phyloP scores from a whole-genome alignment of 2,888 invertebrate species.

The Troides aeacus region DNA sequence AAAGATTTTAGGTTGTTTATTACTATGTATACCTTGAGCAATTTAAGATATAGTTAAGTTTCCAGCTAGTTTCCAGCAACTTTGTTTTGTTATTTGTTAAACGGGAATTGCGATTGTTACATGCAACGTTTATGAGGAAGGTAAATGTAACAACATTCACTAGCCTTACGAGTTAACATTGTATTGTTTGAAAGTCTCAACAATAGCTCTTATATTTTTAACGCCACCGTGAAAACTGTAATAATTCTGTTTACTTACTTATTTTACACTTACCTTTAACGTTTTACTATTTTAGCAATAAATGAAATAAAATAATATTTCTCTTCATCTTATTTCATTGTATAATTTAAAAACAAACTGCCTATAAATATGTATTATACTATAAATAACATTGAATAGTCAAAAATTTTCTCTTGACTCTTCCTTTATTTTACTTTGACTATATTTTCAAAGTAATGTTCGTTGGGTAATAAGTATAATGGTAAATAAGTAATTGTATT shows the following conservation, averaged over 20 bases:
- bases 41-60: background rate
- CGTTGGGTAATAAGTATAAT: too few species aligned
- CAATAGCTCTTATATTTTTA: background rate
- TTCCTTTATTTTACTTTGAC: too few species aligned
- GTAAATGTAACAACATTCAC: slow-evolving; percentile 3
- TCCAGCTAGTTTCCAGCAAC: background rate
- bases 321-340: background rate
- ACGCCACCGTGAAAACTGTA: background rate
- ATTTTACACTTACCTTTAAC: background rate
- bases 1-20: background rate
- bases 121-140: slow-evolving; percentile 9
- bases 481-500: too few species aligned
- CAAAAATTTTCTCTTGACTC: too few species aligned
- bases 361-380: too few species aligned
- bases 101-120: slow-evolving; percentile 3
- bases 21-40: background rate
- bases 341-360: background rate
- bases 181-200: slow-evolving; percentile 6
- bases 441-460: too few species aligned
- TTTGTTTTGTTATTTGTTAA: slow-evolving; percentile 1
- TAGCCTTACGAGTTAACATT: slow-evolving; percentile 12
- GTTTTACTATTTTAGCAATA: background rate
- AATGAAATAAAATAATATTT: background rate
- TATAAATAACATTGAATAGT: too few species aligned
- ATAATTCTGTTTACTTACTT: background rate